Percentiles rank a stretch among this genome's conserved stretches.
Conservation (phyloP, 2,888 invertebrate genomes). For the Imbricaverruca yamaguchii region DNA sequence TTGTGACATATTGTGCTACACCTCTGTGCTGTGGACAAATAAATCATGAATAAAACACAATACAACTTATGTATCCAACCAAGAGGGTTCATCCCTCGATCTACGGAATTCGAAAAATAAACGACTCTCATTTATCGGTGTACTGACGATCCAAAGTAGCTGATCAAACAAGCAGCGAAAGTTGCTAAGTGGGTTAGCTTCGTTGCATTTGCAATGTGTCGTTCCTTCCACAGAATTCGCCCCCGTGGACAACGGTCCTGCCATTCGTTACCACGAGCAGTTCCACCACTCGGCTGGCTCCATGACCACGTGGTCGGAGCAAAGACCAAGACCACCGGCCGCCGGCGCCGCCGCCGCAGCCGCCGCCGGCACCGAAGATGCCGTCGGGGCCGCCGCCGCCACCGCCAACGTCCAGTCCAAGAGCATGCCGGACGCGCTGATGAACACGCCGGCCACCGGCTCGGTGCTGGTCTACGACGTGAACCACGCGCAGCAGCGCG, state of each 20-base stretch:
- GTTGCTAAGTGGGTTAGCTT: no score
- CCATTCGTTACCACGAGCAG: slow-evolving; percentile 35
- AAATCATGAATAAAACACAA: no score
- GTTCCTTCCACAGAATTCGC: not conserved
- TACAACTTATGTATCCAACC: no score
- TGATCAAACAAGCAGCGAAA: no score
- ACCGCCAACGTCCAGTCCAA: slow-evolving; percentile 39
- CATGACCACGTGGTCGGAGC: slow-evolving; percentile 54
- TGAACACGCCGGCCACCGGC: slow-evolving; percentile 40
- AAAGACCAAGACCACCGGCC: slow-evolving; percentile 34
- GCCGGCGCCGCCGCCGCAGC: slow-evolving; percentile 33
- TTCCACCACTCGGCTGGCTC: slow-evolving; percentile 53
- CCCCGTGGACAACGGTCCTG: slow-evolving; percentile 22
- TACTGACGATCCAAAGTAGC: no score
- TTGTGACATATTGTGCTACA: no score
- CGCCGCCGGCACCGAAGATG: slow-evolving; percentile 36
- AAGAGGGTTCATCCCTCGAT: no score
- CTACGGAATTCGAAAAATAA: no score
- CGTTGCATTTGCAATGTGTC: no score
- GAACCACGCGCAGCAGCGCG: slow-evolving; percentile 17
- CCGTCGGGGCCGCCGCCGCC: slow-evolving; percentile 32
- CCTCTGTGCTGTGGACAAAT: no score
- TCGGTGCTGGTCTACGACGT: slow-evolving; percentile 18
- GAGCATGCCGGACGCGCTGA: slow-evolving; percentile 35
- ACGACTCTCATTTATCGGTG: no score